Base-by-base conservation (phyloP, 2,888 invertebrate species). In the Noctua janthe region DNA sequence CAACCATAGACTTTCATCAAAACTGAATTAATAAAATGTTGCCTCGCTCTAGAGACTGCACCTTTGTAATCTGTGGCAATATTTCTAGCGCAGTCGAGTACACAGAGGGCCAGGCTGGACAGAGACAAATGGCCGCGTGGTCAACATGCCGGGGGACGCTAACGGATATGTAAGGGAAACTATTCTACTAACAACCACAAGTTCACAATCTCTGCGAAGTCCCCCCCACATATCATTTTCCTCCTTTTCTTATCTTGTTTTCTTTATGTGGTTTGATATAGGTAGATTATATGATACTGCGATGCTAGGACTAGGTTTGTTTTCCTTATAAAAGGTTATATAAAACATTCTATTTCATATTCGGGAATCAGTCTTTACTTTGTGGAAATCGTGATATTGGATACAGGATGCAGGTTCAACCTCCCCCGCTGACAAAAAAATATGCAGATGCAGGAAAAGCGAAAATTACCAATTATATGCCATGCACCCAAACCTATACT, bases 71-170 rank as follows among this genome's bases (percentile, higher is more conserved):
- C 64, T 76, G 62, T 15, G 62, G 51, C 80, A 67, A 70, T 79
- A 79, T 87, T 79, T 80, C 62, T 73, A 59, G 76, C 35, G 69
- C 75, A 76, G 67, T 81, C 64, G 71, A 73, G 78, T 79, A 74
- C 71, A 77, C 73, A 71, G 69, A 64, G 39, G 54, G 39, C 49
- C 29, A n/a, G 71, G 51, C 51, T 64, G 62, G 81, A 76, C 51
- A 56, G 62, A 81, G 89, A 87, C 39, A 85, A 80, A 88, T 86
- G 75, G 71, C 70, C 1, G n/a, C 66, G 69, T 70, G 81, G 81
- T 51, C 70, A 56, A 49, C 67, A 71, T 54, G 51, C 67, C 56
- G 67, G 54, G 75, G 67, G 69, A 74, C 74, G 76, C n/a, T 70
- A 66, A 81, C 62, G 67, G 84, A 80, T 78, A 78, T 81, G 29